These are phyloP conservation scores for Aplysina aerophoba DNA, from an alignment of 37 sponge, comb jelly and placozoan genomes.

Conservation along the genomic window DNA sequence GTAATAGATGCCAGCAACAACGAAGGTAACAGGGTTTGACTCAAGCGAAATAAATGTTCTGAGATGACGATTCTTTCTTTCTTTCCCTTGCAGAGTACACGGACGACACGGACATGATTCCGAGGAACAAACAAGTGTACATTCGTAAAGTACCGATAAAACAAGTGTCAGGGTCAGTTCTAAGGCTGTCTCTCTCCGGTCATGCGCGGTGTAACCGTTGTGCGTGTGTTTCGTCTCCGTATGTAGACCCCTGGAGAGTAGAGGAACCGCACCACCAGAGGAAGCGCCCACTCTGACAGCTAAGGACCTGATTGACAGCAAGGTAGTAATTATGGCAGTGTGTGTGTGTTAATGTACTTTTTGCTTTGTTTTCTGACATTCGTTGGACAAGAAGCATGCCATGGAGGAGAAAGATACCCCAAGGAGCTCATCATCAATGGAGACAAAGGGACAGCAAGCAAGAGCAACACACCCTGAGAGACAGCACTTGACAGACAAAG, in stretches of 20 bases:
- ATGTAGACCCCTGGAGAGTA: constrained; percentile 21
- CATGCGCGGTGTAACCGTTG: not conserved
- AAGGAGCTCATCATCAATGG: no score
- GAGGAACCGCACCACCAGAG: not conserved
- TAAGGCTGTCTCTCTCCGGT: no score
- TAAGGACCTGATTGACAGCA: constrained; percentile 13
- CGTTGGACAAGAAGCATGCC: no score
- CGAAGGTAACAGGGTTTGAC: constrained; percentile 56
- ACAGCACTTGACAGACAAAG: no score
- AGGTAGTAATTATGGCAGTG: not conserved
- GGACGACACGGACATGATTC: constrained; percentile 78
- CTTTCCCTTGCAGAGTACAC: constrained; percentile 56
- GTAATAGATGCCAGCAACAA: constrained; percentile 78
- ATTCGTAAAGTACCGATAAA: constrained; percentile 69
- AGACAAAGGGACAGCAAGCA: no score
- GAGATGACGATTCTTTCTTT: not conserved
- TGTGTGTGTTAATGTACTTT: no score
- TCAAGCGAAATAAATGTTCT: not conserved
- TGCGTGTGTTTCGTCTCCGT: not conserved
- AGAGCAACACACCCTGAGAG: no score
- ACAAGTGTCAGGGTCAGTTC: constrained; percentile 63
- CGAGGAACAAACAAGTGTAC: constrained; percentile 79
- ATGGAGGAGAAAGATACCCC: no score
- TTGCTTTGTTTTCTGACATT: no score
- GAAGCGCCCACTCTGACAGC: not conserved